These are phyloP conservation scores for Ectemnius lituratus DNA, from an alignment of 2,888 invertebrate genomes.

Conservation along the genomic window DNA sequence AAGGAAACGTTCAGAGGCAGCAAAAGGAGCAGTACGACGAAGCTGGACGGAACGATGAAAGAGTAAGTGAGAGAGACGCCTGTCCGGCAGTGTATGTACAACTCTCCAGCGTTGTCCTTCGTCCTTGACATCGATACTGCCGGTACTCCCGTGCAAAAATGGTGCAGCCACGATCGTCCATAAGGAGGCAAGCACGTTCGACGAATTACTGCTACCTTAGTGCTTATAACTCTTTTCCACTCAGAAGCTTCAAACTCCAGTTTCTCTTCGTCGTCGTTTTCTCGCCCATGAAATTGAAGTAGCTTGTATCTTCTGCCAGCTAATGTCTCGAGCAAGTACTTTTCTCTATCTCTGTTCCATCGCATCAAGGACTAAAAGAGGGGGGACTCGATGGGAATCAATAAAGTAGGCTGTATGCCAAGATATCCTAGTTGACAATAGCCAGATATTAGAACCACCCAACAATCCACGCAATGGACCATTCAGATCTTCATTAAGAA, in stretches of 20 bases:
- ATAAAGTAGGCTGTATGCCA: slow-evolving; percentile 39
- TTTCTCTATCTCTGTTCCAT: not conserved
- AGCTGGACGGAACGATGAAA: not conserved
- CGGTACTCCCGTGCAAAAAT: slow-evolving; percentile 47
- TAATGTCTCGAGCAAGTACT: not conserved
- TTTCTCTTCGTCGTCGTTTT: not conserved
- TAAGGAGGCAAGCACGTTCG: slow-evolving; percentile 40
- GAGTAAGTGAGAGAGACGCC: slow-evolving; percentile 5
- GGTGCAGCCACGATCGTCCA: slow-evolving; percentile 39
- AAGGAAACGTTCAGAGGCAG: slow-evolving; percentile 60
- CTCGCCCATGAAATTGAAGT: not conserved
- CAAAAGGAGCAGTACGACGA: slow-evolving; percentile 33
- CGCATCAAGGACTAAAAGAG: slow-evolving; percentile 33
- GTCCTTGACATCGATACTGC: slow-evolving; percentile 59
- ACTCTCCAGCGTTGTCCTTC: slow-evolving; percentile 31
- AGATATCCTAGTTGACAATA: slow-evolving; percentile 24
- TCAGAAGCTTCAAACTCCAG: not conserved
- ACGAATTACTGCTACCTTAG: slow-evolving; percentile 28
- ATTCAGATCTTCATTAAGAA: slow-evolving; percentile 24
- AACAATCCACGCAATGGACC: slow-evolving; percentile 15
- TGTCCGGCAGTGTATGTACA: not conserved
- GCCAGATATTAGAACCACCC: slow-evolving; percentile 44
- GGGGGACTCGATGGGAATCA: slow-evolving; percentile 23
- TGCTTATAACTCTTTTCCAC: not conserved
- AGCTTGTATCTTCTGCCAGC: not conserved